phyloP scores from a whole-genome alignment of 2,888 invertebrate genomes.

The Cyclophora albipunctata region DNA sequence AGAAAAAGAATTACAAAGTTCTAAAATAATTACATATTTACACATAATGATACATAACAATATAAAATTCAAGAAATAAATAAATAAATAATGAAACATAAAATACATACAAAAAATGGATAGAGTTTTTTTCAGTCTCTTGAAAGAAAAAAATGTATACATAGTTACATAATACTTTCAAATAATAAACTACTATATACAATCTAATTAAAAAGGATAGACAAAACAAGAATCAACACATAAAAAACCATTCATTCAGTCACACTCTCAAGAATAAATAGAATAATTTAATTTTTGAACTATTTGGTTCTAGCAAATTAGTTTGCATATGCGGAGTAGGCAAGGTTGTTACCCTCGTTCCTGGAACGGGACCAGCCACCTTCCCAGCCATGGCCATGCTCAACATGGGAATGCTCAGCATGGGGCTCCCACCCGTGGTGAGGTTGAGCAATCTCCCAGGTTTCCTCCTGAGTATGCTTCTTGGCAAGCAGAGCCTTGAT shows the following conservation, averaged over 20 bases:
- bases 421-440: constrained; percentile 39
- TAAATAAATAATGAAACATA: constrained; percentile 3
- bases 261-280: constrained; percentile 29
- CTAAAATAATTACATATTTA: constrained; percentile 10
- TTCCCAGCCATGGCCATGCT: constrained; percentile 52
- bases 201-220: constrained; percentile 11
- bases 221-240: constrained; percentile 43
- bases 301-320: constrained; percentile 37
- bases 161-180: constrained; percentile 7
- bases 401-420: constrained; percentile 33
- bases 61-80: neutral
- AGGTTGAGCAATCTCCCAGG: constrained; percentile 29
- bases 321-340: constrained; percentile 57
- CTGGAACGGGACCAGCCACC: constrained; percentile 61
- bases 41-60: constrained; percentile 6
- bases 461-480: constrained; percentile 47
- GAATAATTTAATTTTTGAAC: constrained; percentile 16
- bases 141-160: constrained; percentile 1
- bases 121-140: constrained; percentile 5
- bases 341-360: constrained; percentile 54
- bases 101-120: constrained; percentile 13
- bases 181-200: constrained; percentile 17
- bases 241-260: constrained; percentile 50
- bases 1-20: constrained; percentile 18
- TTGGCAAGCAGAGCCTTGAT: constrained; percentile 56